Base-by-base conservation (phyloP, 2,113 vertebrate species). In the Gymnorhina tibicen region DNA sequence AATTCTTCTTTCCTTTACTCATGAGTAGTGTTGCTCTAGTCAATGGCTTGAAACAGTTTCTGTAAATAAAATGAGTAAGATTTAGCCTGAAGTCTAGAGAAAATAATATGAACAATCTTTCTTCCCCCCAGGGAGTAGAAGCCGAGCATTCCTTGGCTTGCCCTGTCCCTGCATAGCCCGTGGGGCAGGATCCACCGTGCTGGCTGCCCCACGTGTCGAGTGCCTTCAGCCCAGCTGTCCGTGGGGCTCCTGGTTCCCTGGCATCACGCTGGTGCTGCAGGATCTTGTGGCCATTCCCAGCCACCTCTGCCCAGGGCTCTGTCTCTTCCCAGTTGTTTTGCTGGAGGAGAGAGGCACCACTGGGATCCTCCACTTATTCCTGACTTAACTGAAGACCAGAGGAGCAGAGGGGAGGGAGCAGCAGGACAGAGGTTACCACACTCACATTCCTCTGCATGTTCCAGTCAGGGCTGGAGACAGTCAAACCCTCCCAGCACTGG, bases 31-130 rank as follows among this genome's bases (percentile, higher is more conserved):
- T 70, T 85, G 63, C 77, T 92, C 39, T 33, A 95, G 84, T 92
- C 89, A 86, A 80, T 74, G 83, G 46, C 50, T 92, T 87, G 68
- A 86, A 93, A 93, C 10, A 4, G 10, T 46, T 92, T 90, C 69
- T 89, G 83, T 89, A 94, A 97, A 96, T 92, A 94, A 94, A 96
- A 73, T 26, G 76, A 94, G 62, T n/a, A 75, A 86, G 88, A 42
- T 62, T 60, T 91, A 39, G 85, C 88, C 91, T 91, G 85, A 44
- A 95, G 95, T 42, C 85, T 91, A 87, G 46, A 81, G 73, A 91
- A 95, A 84, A 93, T 44, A 78, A 91, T 75, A 60, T 41, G 75
- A 94, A 68, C 64, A 92, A 89, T 75, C 44, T 84, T 82, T 87
- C 35, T 81, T 74, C 2, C 76, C 84, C 67, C 13, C 21, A 41